Conservation (phyloP, 2,113 vertebrate genomes). For the pig (Sus scrofa) region T2T-Sscrofa CM000813.6:34382001-34382500, state of each 20-base stretch:
- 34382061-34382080: background rate
- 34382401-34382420: background rate
- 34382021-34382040: background rate
- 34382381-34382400: slow-evolving; percentile 7
- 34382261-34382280: background rate
- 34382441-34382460: background rate
- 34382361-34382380: background rate
- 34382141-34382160: background rate
- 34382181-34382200: background rate
- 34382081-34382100: background rate
- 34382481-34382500: background rate
- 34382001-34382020: background rate
- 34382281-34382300: background rate
- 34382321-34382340: background rate
- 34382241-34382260: background rate
- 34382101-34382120: background rate
- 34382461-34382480: background rate
- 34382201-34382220: background rate
- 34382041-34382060: background rate
- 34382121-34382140: background rate
- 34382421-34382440: background rate
- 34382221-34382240: background rate
- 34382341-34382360: background rate
- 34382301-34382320: background rate
- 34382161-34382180: background rate